Percentiles rank a stretch among this genome's conserved stretches.
Conservation (phyloP, 2,888 invertebrate species). For the Lochmaea capreae region DNA sequence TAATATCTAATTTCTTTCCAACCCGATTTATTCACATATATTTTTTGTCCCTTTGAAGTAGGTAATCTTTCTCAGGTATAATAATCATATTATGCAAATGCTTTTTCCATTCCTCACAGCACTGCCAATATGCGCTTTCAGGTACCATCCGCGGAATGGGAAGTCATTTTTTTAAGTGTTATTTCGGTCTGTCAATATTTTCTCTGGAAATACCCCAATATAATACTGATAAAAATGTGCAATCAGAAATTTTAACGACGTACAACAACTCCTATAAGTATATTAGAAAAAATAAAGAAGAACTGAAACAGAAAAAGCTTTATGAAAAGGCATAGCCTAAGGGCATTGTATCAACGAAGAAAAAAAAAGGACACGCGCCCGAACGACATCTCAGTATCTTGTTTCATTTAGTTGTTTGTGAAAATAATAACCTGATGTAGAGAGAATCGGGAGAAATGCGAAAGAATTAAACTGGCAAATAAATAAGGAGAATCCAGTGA, state of each 20-base stretch:
- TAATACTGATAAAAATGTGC: constrained; percentile 31
- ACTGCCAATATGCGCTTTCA: no score
- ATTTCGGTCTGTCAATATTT: no score
- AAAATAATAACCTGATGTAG: constrained; percentile 43
- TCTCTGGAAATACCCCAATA: not conserved
- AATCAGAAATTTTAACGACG: constrained; percentile 31
- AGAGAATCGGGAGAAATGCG: constrained; percentile 52
- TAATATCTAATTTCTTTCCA: no score
- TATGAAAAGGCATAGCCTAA: constrained; percentile 27
- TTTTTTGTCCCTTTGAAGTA: no score
- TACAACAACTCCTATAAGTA: constrained; percentile 18
- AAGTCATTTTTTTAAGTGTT: no score
- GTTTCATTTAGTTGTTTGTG: constrained; percentile 42
- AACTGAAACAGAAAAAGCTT: constrained; percentile 14
- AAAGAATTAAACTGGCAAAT: constrained; percentile 61
- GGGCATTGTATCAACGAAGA: constrained; percentile 21
- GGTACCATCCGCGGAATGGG: no score
- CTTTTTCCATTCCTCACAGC: no score
- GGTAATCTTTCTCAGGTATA: no score
- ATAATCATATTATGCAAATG: no score
- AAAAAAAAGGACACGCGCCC: constrained; percentile 27
- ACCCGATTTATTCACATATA: no score
- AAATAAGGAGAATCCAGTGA: constrained; percentile 56
- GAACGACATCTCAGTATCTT: constrained; percentile 46
- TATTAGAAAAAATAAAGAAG: constrained; percentile 4